Evolutionary conservation across 30 jellyfish, hydroid and myxozoan genomes (phyloP), one percentile per base, ranked within the genome.

Genomic region (Aurelia aurita complex sp. Pacific): DNA sequence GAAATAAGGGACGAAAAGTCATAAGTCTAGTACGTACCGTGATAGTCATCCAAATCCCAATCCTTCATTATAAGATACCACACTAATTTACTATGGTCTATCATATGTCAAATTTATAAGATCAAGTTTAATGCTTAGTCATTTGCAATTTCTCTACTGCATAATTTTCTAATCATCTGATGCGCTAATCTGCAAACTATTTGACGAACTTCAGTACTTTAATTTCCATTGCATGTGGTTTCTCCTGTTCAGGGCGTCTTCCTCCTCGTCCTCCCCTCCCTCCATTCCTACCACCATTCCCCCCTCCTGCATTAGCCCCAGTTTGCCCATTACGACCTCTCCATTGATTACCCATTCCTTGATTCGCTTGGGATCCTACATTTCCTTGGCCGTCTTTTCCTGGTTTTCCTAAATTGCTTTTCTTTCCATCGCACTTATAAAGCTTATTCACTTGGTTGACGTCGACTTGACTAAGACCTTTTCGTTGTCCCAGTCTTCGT

Each of bases 401-500:
- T 16, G 35, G 1, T 13, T 23, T 23, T 13, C 70, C 70, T 61
- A n/a, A 4, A 2, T 61, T 61, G 70, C 70, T 23, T 17, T 23
- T 23, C 70, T 61, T 61, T 61, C 70, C 70, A 13, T n/a, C 32
- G 15, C 70, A 61, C 70, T 61, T 68, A 23, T 68, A 68, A 1
- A 40, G 59, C 36, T 68, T 68, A 4, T 68, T 68, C 8, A 68
- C 59, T 68, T 68, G 79, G 10, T 34, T 40, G 29, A 68, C 19
- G n/a, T 68, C 79, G 13, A 68, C 13, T 16, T 8, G 53, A 40
- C 79, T 68, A 9, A 68, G 59, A 17, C 53, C 79, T 32, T 68
- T 68, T 33, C 79, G 32, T 23, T 68, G 79, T 34, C 79, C 79
- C 10, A 68, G 79, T 33, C 59, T 68, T n/a, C 59, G 8, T 35